A percentile compares a stretch with the other conserved stretches of the same genome.
Conservation (phyloP, 1,140 invertebrate genomes). For the Venturia canescens region DNA sequence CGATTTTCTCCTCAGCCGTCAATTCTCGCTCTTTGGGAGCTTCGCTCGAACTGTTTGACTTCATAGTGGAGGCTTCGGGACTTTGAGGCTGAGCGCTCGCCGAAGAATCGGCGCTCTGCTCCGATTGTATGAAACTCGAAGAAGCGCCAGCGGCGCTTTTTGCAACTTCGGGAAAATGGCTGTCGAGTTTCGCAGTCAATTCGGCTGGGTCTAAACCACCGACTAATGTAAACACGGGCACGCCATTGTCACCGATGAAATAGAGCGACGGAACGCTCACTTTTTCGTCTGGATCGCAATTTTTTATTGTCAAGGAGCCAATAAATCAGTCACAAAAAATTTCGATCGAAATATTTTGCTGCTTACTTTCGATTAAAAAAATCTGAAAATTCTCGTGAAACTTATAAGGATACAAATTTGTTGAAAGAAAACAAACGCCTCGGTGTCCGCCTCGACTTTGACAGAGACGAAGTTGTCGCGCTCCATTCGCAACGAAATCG, state of each 20-base stretch:
- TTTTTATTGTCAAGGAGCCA: conserved; percentile 35
- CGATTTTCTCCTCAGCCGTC: conserved; percentile 68
- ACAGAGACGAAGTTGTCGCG: conserved; percentile 84
- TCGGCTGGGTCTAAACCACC: conserved; percentile 76
- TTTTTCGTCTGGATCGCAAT: conserved; percentile 82
- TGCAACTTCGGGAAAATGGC: neutral
- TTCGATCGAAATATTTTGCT: neutral
- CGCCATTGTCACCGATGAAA: conserved; percentile 88
- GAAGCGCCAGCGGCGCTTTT: conserved; percentile 67
- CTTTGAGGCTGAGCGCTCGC: neutral
- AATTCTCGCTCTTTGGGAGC: neutral
- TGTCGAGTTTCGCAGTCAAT: conserved; percentile 77
- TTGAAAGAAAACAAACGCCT: conserved; percentile 69
- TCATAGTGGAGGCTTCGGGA: neutral
- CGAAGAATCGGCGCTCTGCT: conserved; percentile 53
- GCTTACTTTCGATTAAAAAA: neutral
- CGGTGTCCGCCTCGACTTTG: conserved; percentile 82
- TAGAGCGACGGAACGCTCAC: conserved; percentile 90
- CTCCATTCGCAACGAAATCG: conserved; percentile 77
- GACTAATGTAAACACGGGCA: conserved; percentile 78
- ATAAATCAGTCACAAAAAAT: neutral
- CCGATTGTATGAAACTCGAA: conserved; percentile 62
- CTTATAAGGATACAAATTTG: neutral
- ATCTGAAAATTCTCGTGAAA: neutral
- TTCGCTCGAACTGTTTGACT: neutral